phyloP scores from a whole-genome alignment of 2,113 vertebrate genomes.

The Pelvicachromis taeniatus region DNA sequence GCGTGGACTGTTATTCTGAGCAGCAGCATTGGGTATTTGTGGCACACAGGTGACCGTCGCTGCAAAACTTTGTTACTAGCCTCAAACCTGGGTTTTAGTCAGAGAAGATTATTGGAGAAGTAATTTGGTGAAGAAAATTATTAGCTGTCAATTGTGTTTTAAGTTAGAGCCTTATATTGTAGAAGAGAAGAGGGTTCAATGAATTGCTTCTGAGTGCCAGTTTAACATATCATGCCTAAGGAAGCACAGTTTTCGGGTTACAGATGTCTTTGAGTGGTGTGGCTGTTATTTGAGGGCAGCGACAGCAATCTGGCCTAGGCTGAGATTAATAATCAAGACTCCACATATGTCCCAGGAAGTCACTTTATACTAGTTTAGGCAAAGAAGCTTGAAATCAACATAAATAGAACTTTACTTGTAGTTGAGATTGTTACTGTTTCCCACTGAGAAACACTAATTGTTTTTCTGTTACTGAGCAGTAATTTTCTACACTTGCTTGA shows the following conservation, averaged over 20 bases:
- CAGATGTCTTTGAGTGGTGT: background rate
- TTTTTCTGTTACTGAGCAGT: background rate
- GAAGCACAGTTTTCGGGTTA: background rate
- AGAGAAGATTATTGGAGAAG: background rate
- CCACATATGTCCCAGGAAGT: background rate
- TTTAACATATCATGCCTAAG: background rate
- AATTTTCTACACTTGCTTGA: background rate
- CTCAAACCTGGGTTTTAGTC: background rate
- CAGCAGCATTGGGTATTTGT: background rate
- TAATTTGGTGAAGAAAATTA: background rate
- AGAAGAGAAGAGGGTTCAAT: background rate
- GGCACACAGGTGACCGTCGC: background rate
- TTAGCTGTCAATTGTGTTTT: background rate
- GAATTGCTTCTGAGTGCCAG: background rate
- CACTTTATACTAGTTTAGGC: background rate
- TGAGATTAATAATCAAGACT: background rate
- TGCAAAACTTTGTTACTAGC: background rate
- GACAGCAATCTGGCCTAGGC: background rate
- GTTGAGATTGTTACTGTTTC: background rate
- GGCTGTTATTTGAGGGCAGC: conserved; percentile 17
- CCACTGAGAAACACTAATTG: background rate
- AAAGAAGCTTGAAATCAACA: background rate
- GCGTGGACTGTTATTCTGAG: background rate
- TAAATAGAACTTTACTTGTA: background rate
- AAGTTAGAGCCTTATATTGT: background rate